Evolutionary conservation across 2,888 invertebrate species (phyloP), one percentile per base, ranked within the genome.

Genomic region (Zeuzera pyrina): DNA sequence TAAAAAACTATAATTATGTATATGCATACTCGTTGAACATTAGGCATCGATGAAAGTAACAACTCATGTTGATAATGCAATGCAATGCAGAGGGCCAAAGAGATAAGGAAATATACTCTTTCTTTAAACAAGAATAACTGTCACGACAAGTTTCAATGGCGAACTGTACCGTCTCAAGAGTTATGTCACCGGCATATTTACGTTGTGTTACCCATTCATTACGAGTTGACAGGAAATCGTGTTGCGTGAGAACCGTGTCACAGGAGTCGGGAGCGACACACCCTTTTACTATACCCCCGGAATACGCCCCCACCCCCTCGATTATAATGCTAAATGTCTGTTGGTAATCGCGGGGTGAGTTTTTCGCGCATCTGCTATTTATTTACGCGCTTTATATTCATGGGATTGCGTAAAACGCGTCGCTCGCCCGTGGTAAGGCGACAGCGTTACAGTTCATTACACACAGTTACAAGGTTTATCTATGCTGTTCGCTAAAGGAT

Each of bases 351-450:
- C 69, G 70, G 78, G 78, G 76, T 65, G 77, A 76, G 62, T 76
- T 79, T 79, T 83, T 79, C 79, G 79, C 79, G 77, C 83, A 81
- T 83, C 83, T 81, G 81, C 77, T 83, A 81, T 83, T 81, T 83
- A 81, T 79, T 83, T 83, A 79, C 76, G 74, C 71, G 71, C 64
- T 81, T 78, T 79, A 74, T 79, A 83, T 81, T 83, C 81, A 81
- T 81, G 52, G 72, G 67, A 67, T 71, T 74, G 68, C 59, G 64
- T 61, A 67, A 55, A 67, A 71, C 74, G 68, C 59, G 64, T 61
- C 66, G 54, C 52, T 66, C 64, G 62, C 49, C 62, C 63, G 64
- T 65, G 58, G 65, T 57, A 53, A 65, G 59, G 59, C 67, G 66
- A 63, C 64, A 59, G 53, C 52, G 63, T 69, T 62, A 69, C 78